Evolutionary conservation across 2,888 invertebrate species (phyloP).

Genomic region (Liposcelis brunnea): DNA sequence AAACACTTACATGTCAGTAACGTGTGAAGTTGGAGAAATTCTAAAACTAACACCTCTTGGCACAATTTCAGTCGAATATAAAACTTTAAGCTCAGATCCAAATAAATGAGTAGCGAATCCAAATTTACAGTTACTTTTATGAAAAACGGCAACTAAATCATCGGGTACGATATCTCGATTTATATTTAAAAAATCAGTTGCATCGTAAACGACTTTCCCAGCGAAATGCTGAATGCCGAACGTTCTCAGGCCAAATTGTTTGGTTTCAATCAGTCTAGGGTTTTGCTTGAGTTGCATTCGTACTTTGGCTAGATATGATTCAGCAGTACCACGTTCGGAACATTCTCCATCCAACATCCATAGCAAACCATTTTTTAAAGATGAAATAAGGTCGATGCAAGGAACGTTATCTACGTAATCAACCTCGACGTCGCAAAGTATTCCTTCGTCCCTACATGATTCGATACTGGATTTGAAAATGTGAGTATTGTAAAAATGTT

Average conservation of each 20-base stretch:
- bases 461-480: conserved; percentile 89
- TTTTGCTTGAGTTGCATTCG: conserved; percentile 69
- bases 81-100: conserved; percentile 73
- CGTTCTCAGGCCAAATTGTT: conserved; percentile 57
- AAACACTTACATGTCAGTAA: conserved; percentile 40
- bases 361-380: conserved; percentile 73
- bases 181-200: conserved; percentile 74
- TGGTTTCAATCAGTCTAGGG: conserved; percentile 60
- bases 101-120: conserved; percentile 96
- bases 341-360: conserved; percentile 88
- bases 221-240: conserved; percentile 88
- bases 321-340: conserved; percentile 62
- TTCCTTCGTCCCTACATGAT: conserved; percentile 85
- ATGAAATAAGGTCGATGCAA: conserved; percentile 87
- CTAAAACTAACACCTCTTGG: conserved; percentile 67
- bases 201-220: conserved; percentile 72
- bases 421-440: conserved; percentile 73
- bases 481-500: conserved; percentile 94
- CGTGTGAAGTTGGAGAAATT: conserved; percentile 73
- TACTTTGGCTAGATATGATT: conserved; percentile 64
- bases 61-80: conserved; percentile 54
- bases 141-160: conserved; percentile 81
- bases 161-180: conserved; percentile 86
- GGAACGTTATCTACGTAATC: conserved; percentile 92
- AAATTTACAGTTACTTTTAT: conserved; percentile 83